A percentile compares a stretch with the other conserved stretches of the same genome.
phyloP scores from a whole-genome alignment of 37 sponge, comb jelly and placozoan genomes.

The Ephydatia muelleri region DNA sequence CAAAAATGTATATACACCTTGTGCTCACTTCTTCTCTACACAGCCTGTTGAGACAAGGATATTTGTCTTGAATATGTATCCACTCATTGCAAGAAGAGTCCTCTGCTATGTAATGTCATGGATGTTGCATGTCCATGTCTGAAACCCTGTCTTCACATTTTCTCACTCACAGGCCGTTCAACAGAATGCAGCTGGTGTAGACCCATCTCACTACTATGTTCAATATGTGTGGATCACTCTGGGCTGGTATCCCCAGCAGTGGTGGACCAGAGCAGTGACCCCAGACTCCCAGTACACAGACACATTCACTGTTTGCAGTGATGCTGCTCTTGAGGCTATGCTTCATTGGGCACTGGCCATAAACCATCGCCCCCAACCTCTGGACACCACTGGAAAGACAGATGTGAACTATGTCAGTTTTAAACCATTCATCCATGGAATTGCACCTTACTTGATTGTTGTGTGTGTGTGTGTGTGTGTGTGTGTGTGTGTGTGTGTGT shows the following conservation, averaged over 20 bases:
- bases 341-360: too few relatives aligned
- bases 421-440: too few relatives aligned
- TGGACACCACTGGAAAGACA: too few relatives aligned
- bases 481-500: too few relatives aligned
- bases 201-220: slow-evolving; percentile 5
- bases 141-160: background rate
- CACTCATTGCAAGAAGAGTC: slow-evolving; percentile 45
- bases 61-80: slow-evolving; percentile 61
- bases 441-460: background rate
- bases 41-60: slow-evolving; percentile 26
- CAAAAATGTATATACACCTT: too few relatives aligned
- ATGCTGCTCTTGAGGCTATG: too few relatives aligned
- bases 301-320: too few relatives aligned
- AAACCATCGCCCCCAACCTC: too few relatives aligned
- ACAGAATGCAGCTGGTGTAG: too few relatives aligned
- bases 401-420: too few relatives aligned
- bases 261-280: too few relatives aligned
- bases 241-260: slow-evolving; percentile 47
- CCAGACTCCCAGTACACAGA: too few relatives aligned
- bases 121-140: background rate
- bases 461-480: slow-evolving; percentile 6
- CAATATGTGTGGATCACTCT: slow-evolving; percentile 47
- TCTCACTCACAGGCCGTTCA: slow-evolving; percentile 23
- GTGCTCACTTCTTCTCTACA: background rate
- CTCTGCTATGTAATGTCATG: slow-evolving; percentile 41